Conservation (phyloP, 2,888 invertebrate species). For the Ceramica pisi region DNA sequence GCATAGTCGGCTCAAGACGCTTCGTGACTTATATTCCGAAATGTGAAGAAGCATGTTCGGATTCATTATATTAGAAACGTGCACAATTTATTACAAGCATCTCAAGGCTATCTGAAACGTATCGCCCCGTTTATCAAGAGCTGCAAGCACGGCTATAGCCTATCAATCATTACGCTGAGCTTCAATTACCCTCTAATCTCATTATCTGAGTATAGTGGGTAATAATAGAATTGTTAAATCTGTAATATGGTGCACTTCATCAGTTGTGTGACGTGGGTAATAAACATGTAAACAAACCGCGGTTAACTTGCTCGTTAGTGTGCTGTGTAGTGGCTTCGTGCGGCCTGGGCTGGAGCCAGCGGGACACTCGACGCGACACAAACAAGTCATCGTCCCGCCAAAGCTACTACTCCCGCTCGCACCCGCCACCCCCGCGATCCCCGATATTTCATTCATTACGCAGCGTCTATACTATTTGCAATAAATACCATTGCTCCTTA, state of each 20-base stretch:
- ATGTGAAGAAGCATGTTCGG: not conserved
- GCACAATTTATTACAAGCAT: constrained; percentile 13
- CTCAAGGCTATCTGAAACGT: not conserved
- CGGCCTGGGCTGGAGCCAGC: not conserved
- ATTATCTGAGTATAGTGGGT: no score
- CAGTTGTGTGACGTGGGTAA: constrained; percentile 11
- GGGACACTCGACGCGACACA: constrained; percentile 10
- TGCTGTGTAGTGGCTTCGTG: constrained; percentile 23
- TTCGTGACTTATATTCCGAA: constrained; percentile 9
- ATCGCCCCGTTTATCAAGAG: constrained; percentile 1
- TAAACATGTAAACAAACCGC: constrained; percentile 35
- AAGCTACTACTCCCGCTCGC: constrained; percentile 4
- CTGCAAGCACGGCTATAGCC: not conserved
- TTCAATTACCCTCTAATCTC: constrained; percentile 17
- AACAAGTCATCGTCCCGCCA: constrained; percentile 7
- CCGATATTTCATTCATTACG: constrained; percentile 50
- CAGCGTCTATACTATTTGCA: no score
- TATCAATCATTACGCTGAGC: constrained; percentile 19
- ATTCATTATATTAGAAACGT: constrained; percentile 6
- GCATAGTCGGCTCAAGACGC: not conserved
- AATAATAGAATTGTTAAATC: not conserved
- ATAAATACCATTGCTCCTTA: no score
- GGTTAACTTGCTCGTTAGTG: constrained; percentile 50
- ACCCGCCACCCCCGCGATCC: not conserved
- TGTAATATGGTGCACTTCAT: not conserved